Evolutionary conservation across 2,113 vertebrate genomes (phyloP).

Genomic region (Ammodytes dubius): DNA sequence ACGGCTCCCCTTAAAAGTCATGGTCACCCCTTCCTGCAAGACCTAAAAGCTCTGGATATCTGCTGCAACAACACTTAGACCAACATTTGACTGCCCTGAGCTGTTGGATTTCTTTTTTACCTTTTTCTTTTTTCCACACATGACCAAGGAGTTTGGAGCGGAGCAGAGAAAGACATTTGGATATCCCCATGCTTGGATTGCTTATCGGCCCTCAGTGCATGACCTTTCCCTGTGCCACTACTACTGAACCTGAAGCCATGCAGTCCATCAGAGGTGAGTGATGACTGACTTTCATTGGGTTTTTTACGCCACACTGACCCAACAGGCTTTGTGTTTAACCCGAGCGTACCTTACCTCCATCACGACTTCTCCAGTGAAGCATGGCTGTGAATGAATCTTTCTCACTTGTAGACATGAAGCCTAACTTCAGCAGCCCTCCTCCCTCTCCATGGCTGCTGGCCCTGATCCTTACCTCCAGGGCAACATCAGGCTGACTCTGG

Average conservation of each 20-base stretch:
- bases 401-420: constrained; percentile 82
- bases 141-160: neutral
- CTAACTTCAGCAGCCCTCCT: constrained; percentile 81
- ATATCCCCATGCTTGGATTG: constrained; percentile 56
- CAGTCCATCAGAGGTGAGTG: constrained; percentile 85
- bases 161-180: constrained; percentile 43
- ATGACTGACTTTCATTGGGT: neutral
- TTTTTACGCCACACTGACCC: too few relatives aligned
- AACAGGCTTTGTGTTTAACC: neutral
- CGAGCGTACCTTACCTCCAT: too few relatives aligned
- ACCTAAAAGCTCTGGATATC: constrained; percentile 66
- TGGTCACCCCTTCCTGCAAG: constrained; percentile 68
- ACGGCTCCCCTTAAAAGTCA: constrained; percentile 86
- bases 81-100: constrained; percentile 20
- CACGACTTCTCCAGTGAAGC: neutral
- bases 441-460: constrained; percentile 70
- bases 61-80: constrained; percentile 12
- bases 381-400: neutral
- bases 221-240: neutral
- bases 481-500: constrained; percentile 87
- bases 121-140: neutral
- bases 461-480: constrained; percentile 84
- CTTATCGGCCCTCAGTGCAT: constrained; percentile 24
- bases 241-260: constrained; percentile 68
- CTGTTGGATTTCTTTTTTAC: constrained; percentile 64